Evolutionary conservation across 2,797 vertebrate species (phyloP), one percentile per base, ranked within the genome.

Genomic region (Fratercula arctica): DNA sequence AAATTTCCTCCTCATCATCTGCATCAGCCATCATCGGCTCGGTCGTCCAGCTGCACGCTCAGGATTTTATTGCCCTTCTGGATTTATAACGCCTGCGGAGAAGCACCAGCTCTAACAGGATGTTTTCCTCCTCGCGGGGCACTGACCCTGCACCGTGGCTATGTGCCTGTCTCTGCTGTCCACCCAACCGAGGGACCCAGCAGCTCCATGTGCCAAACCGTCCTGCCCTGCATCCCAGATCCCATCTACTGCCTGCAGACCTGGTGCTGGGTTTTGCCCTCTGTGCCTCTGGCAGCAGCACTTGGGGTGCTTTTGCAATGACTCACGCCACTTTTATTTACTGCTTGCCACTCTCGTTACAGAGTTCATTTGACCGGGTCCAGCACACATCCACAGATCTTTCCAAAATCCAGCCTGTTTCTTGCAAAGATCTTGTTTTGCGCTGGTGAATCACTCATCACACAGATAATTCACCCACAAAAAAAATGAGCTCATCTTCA

Each of bases 101-200:
- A 93, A 78, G 26, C 25, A 35, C 29, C 35, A 0, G 0, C 68
- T 68, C n/a, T 39, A 35, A 23, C 29, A 73, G 19, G 59, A 35
- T 1, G 2, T 10, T 18, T 50, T 35, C 1, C 1, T 46, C 92
- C 51, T 61, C 0, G 0, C 37, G 24, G 5, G 29, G 26, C 16
- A n/a, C 46, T 57, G 54, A 25, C 57, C 48, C 43, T 41, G 39
- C 0, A 0, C 79, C 5, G 2, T 43, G 85, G 20, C 13, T 8
- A 10, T 46, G 26, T 0, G 1, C 0, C 0, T 23, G 48, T 21
- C 72, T 61, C 72, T 66, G 39, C 87, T 64, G 54, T 48, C 60
- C 54, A 13, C 18, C 28, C 17, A 33, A 28, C 23, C 0, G 1
- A 50, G 59, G 0, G 5, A 82, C 11, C 35, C 8, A 11, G 35